These are phyloP conservation scores for Rhea pennata DNA, from an alignment of 2,113 vertebrate species.

Conservation along the genomic window DNA sequence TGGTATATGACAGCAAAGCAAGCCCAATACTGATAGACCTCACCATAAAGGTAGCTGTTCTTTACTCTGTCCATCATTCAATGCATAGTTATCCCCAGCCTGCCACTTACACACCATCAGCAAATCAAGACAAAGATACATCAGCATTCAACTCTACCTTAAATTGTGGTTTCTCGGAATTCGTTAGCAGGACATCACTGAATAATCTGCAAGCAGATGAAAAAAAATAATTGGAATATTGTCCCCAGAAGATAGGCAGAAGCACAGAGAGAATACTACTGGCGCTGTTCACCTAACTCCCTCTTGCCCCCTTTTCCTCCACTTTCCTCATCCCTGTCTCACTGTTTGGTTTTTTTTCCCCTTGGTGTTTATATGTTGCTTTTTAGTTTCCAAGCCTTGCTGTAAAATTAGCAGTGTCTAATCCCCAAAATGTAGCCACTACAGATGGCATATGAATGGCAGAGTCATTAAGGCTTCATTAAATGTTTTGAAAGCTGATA, in stretches of 20 bases:
- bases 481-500: background rate
- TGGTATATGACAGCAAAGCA: background rate
- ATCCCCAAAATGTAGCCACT: background rate
- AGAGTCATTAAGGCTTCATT: background rate
- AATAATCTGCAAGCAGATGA: constrained; percentile 84
- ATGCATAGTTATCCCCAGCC: background rate
- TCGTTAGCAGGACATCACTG: constrained; percentile 87
- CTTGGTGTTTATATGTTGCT: background rate
- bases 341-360: background rate
- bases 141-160: constrained; percentile 81
- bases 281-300: background rate
- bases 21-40: background rate
- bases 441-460: background rate
- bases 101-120: background rate
- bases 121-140: background rate
- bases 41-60: background rate
- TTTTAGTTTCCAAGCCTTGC: background rate
- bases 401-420: background rate
- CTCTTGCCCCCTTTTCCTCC: background rate
- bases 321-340: background rate
- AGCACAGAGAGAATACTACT: background rate
- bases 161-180: constrained; percentile 92
- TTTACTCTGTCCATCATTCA: too few species aligned
- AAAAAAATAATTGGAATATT: background rate
- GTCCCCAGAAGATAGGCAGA: background rate